Percentiles rank a stretch among this genome's conserved stretches.
Conservation (phyloP, 2,888 invertebrate genomes). For the Amblyjoppa proteus region DNA sequence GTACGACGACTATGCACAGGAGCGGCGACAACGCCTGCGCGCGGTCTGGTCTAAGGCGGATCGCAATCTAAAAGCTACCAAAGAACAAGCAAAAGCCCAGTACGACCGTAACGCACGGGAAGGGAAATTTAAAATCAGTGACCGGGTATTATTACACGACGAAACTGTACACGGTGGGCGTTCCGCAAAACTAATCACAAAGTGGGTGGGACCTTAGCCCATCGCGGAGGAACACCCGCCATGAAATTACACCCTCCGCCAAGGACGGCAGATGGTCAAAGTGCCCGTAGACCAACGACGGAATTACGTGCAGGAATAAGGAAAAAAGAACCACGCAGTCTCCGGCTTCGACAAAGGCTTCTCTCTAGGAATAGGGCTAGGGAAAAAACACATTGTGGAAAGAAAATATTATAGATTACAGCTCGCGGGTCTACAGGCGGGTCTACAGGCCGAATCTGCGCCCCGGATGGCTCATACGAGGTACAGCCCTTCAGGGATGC, state of each 20-base stretch:
- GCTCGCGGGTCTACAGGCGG: background rate
- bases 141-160: background rate
- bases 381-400: background rate
- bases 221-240: background rate
- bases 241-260: background rate
- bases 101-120: background rate
- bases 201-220: background rate
- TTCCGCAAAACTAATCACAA: background rate
- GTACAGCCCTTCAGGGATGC: background rate
- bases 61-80: background rate
- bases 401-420: background rate
- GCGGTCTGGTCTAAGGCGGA: background rate
- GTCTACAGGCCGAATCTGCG: background rate
- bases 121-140: background rate
- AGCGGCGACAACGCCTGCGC: background rate
- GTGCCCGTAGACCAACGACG: background rate
- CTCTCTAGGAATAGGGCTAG: too few species aligned
- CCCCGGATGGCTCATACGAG: background rate
- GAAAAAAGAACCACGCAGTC: background rate
- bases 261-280: background rate
- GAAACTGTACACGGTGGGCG: slow-evolving; percentile 5
- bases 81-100: background rate
- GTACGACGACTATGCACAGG: slow-evolving; percentile 25
- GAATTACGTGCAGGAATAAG: background rate
- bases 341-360: too few species aligned